Evolutionary conservation across 2,888 invertebrate genomes (phyloP).

Genomic region (Nymphalis c-album): DNA sequence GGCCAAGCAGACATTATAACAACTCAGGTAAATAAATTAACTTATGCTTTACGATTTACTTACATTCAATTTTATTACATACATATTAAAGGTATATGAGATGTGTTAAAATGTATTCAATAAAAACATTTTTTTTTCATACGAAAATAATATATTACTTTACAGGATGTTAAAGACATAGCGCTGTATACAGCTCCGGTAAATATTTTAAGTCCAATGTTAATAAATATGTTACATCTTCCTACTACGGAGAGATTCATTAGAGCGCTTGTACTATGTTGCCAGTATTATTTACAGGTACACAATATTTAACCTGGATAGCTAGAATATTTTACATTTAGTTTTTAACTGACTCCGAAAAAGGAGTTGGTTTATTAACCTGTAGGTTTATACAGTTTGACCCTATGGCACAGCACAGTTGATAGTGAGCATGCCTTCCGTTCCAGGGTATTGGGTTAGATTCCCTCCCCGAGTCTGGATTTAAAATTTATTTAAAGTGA

Average conservation of each 20-base stretch:
- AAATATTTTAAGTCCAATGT: conserved; percentile 77
- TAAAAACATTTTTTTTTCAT: background rate
- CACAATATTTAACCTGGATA: background rate
- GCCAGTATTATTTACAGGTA: conserved; percentile 83
- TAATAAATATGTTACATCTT: conserved; percentile 82
- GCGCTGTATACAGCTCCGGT: conserved; percentile 80
- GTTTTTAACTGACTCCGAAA: background rate
- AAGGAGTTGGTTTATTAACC: no score
- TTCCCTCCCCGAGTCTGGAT: no score
- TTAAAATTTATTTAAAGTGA: no score
- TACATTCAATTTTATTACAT: no score
- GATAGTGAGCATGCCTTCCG: no score
- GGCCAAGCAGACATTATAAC: conserved; percentile 81
- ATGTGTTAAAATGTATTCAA: no score
- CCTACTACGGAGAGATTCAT: conserved; percentile 83
- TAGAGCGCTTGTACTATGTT: conserved; percentile 83
- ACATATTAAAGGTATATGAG: no score
- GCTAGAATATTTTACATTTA: conserved; percentile 1
- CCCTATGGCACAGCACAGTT: no score
- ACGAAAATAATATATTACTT: background rate
- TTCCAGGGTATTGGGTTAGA: no score
- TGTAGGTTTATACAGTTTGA: no score
- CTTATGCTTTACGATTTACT: background rate
- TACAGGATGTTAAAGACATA: conserved; percentile 75
- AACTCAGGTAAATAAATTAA: conserved; percentile 55